Evolutionary conservation across 2,113 vertebrate species (phyloP).

Genomic region (Dasyprocta punctata): DNA sequence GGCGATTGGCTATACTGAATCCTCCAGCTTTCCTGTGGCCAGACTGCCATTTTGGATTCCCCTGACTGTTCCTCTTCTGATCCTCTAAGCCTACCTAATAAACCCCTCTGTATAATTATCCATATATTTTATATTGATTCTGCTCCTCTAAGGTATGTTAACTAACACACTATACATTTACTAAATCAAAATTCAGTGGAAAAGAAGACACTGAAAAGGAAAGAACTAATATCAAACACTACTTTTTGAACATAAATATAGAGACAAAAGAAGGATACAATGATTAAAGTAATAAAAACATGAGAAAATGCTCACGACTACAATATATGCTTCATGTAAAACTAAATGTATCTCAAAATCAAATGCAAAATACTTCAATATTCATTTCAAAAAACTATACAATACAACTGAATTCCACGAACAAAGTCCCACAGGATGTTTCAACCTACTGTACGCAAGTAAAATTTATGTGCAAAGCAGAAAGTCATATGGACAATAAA

Average conservation of each 20-base stretch:
- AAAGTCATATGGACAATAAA: not conserved
- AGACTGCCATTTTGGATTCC: not conserved
- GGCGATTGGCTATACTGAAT: not conserved
- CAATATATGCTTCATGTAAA: not conserved
- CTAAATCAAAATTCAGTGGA: not conserved
- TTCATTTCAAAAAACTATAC: not conserved
- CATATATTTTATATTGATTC: not conserved
- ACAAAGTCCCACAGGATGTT: not conserved
- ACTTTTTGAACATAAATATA: not conserved
- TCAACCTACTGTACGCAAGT: not conserved
- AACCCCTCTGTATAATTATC: not conserved
- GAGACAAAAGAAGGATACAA: rapidly evolving
- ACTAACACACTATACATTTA: not conserved
- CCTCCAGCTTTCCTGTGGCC: not conserved
- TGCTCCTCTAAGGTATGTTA: not conserved
- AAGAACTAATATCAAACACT: rapidly evolving
- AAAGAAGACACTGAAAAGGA: not conserved
- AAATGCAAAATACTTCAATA: not conserved
- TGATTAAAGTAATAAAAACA: not conserved
- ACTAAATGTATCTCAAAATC: not conserved
- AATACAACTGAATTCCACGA: not conserved
- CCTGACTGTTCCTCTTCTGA: not conserved
- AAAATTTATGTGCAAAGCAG: not conserved
- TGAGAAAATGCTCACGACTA: not conserved
- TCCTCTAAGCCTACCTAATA: not conserved